phyloP scores from a whole-genome alignment of 2,797 vertebrate species.

The Orientallactaga sibirica region DNA sequence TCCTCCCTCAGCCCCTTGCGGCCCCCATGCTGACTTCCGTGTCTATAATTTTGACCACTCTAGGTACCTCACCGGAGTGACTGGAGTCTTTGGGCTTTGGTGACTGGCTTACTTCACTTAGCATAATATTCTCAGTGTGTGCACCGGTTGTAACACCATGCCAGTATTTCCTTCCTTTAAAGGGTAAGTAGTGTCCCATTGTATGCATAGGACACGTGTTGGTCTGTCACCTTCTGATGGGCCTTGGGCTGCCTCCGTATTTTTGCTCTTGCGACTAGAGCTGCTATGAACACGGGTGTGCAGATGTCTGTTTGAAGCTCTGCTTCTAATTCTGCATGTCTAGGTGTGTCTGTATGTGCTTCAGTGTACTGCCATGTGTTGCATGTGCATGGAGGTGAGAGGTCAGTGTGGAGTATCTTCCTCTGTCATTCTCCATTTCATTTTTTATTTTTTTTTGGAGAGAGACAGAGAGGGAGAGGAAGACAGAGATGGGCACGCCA shows the following conservation, averaged over 20 bases:
- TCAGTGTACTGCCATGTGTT: no score
- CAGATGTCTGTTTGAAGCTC: background rate
- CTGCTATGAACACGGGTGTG: rapidly evolving
- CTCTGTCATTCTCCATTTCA: no score
- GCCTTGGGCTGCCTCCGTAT: background rate
- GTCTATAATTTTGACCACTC: background rate
- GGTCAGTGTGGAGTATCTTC: no score
- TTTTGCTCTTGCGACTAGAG: background rate
- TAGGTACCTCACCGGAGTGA: background rate
- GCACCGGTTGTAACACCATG: background rate
- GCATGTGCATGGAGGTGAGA: no score
- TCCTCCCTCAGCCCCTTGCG: rapidly evolving
- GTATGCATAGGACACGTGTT: background rate
- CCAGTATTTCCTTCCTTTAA: background rate
- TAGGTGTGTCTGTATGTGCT: no score
- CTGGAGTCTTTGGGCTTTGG: background rate
- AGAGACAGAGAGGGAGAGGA: no score
- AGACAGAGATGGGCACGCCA: no score
- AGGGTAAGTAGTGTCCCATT: background rate
- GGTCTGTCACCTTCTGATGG: background rate
- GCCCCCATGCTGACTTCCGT: background rate
- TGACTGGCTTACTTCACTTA: background rate
- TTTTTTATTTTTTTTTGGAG: no score
- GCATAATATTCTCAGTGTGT: background rate
- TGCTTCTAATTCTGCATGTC: background rate